A percentile compares a stretch with the other conserved stretches of the same genome.
Evolutionary conservation across 2,113 vertebrate genomes (phyloP).

Genomic region (Mobula birostris): DNA sequence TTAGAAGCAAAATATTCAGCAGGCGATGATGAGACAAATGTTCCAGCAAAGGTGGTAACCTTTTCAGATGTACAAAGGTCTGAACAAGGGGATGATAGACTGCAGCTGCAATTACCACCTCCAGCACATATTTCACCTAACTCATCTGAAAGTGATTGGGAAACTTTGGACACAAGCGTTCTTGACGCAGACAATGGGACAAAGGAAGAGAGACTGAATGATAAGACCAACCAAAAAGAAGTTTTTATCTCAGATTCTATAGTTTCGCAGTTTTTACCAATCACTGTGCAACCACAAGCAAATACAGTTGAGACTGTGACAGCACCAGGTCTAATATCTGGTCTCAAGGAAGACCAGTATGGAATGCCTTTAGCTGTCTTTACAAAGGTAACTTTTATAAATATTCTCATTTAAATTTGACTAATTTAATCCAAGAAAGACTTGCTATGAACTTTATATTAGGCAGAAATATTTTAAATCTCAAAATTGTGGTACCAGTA

Average conservation of each 20-base stretch:
- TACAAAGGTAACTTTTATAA: conserved; percentile 73
- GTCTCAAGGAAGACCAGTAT: conserved; percentile 85
- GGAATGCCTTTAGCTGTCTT: conserved; percentile 87
- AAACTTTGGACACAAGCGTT: conserved; percentile 79
- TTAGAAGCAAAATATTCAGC: conserved; percentile 41
- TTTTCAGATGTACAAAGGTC: conserved; percentile 38
- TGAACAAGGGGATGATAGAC: conserved; percentile 38
- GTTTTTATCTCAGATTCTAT: conserved; percentile 48
- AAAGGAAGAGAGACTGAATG: conserved; percentile 49
- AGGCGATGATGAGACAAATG: conserved; percentile 20
- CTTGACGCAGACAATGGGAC: conserved; percentile 60
- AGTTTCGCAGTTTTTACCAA: conserved; percentile 58
- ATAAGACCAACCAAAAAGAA: conserved; percentile 46
- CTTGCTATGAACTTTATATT: not conserved
- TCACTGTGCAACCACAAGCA: conserved; percentile 75
- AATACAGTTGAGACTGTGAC: conserved; percentile 54
- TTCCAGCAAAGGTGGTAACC: conserved; percentile 11
- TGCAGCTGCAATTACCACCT: conserved; percentile 57
- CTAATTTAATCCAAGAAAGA: not conserved
- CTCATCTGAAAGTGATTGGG: conserved; percentile 91
- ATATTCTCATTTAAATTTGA: not conserved
- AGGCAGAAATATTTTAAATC: not conserved
- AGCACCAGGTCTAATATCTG: conserved; percentile 76
- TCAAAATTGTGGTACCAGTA: not conserved
- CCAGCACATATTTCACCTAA: conserved; percentile 67